Conservation (phyloP, 2,113 vertebrate genomes). For the Nycticorax nycticorax region DNA sequence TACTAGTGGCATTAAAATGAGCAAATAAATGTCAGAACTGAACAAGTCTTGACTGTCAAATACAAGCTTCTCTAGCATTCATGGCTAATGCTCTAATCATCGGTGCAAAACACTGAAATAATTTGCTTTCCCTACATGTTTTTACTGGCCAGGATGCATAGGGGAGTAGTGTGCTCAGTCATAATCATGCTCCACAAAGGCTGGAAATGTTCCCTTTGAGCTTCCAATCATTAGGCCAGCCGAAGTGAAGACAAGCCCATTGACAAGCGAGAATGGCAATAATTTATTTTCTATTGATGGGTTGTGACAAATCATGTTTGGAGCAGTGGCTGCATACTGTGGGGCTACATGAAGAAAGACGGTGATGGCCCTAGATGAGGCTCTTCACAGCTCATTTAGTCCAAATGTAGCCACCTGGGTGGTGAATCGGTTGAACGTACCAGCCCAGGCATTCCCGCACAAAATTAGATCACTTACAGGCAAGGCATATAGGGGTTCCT, state of each 20-base stretch:
- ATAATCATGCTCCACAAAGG: conserved; percentile 75
- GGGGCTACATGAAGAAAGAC: conserved; percentile 74
- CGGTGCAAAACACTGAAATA: conserved; percentile 75
- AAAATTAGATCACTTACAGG: conserved; percentile 86
- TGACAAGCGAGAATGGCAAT: conserved; percentile 90
- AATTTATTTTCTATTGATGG: conserved; percentile 98
- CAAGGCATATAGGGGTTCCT: conserved; percentile 83
- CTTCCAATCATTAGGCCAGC: conserved; percentile 76
- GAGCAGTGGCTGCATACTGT: conserved; percentile 79
- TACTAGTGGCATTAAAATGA: conserved; percentile 60
- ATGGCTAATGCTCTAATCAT: conserved; percentile 71
- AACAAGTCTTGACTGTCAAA: conserved; percentile 65
- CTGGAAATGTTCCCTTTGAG: conserved; percentile 80
- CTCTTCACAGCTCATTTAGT: conserved; percentile 98
- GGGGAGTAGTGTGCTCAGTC: conserved; percentile 60
- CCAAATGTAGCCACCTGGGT: conserved; percentile 95
- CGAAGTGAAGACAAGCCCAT: conserved; percentile 84
- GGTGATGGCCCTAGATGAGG: conserved; percentile 86
- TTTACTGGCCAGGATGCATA: conserved; percentile 71
- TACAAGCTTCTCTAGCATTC: conserved; percentile 60
- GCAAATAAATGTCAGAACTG: conserved; percentile 62
- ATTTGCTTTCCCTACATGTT: conserved; percentile 76
- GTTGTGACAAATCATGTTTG: conserved; percentile 90
- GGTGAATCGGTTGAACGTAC: conserved; percentile 87
- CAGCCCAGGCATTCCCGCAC: conserved; percentile 84